Base-by-base conservation (phyloP, 1,140 invertebrate species). In the Papilio aristodemus region DNA sequence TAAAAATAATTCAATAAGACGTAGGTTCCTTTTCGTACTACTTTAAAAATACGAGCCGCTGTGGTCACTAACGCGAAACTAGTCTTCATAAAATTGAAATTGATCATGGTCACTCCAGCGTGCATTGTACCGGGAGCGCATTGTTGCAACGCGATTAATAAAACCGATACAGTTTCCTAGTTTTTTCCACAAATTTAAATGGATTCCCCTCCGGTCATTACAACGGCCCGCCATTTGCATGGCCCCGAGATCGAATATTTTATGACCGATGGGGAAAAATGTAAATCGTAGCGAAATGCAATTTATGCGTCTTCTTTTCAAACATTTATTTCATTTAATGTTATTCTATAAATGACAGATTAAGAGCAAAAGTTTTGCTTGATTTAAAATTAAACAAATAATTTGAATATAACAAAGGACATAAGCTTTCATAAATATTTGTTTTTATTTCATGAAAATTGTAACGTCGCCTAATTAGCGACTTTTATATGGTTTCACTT, bases 181-280 rank as follows among this genome's bases (percentile, higher is more conserved):
- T 81, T 86, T 87, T 90, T 85, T 85, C 73, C 78, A 84, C 77
- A 87, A 90, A 90, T 88, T 90, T 89, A 87, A 90, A 90, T 87
- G 81, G 83, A 82, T 69, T 77, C 84, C 85, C 88, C 83, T 66
- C 73, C 66, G 70, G 41, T 67, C 69, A 79, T 46, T 46, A 46
- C 10, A 46, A n/a, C n/a, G n/a, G 8, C 19, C 14, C 64, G 57
- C 71, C 80, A 90, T 90, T 87, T 90, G 86, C 87, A 89, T 87
- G 79, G 68, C 73, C 68, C 73, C 67, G 73, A 70, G 72, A n/a
- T n/a, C 74, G 77, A 77, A 80, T 77, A 78, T 84, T 83, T 83
- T 72, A 72, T 78, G 70, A 64, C 71, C 60, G 25, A 74, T 74
- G 70, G 74, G 75, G 73, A 72, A 74, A 71, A 72, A 69, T 70